Conservation (phyloP, 2,113 vertebrate species). For the Stomatorhinus ivindoensis region DNA sequence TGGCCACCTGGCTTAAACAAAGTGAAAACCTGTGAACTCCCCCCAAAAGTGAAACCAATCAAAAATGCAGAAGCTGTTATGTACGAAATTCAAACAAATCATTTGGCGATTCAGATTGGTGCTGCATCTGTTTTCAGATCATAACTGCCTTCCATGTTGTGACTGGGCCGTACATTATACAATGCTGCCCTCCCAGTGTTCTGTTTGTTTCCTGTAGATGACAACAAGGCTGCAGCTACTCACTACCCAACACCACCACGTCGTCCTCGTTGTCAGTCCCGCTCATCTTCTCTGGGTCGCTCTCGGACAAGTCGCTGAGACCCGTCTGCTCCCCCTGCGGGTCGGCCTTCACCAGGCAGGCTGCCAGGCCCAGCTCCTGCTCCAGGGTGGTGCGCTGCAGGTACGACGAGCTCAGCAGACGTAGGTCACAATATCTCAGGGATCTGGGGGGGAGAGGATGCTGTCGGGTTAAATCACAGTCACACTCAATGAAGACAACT, state of each 20-base stretch:
- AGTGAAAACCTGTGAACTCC: not conserved
- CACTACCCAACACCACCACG: conserved; percentile 70
- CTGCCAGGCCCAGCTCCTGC: conserved; percentile 90
- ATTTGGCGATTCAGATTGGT: no score
- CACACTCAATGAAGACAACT: not conserved
- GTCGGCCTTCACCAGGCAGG: conserved; percentile 79
- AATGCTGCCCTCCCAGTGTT: not conserved
- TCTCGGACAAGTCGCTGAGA: conserved; percentile 73
- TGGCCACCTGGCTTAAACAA: not conserved
- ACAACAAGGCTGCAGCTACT: not conserved
- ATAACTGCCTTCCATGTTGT: not conserved
- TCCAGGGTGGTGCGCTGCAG: conserved; percentile 83
- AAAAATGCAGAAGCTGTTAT: not conserved
- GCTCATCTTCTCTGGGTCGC: conserved; percentile 85
- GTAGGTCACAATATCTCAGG: conserved; percentile 88
- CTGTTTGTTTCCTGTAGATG: not conserved
- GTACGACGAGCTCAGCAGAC: conserved; percentile 84
- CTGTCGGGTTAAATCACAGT: not conserved
- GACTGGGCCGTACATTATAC: not conserved
- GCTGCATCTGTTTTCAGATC: not conserved
- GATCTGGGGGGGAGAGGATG: conserved; percentile 63
- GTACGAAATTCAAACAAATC: no score
- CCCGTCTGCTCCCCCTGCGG: conserved; percentile 52
- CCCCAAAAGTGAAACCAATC: not conserved
- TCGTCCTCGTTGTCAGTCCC: conserved; percentile 94